Evolutionary conservation across 2,797 vertebrate species (phyloP), one percentile per base, ranked within the genome.

Genomic region (Tragopan temminckii): DNA sequence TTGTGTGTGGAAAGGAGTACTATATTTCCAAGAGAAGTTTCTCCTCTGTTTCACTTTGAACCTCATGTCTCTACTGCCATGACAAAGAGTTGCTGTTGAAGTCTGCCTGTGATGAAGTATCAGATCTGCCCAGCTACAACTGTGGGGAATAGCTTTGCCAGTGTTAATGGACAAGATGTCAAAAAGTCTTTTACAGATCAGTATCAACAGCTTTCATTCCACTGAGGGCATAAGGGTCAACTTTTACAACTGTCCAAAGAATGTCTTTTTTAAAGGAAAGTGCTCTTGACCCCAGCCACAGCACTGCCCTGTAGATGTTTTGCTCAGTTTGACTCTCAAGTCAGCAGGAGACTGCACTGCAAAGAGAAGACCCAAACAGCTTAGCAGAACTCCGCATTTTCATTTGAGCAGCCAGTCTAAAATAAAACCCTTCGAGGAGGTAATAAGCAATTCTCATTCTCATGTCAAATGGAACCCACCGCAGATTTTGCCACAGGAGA

Each of bases 131-230:
- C 45, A 29, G 38, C 14, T 69, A 45, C 29, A 74, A 20, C 75
- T 58, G 12, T 3, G 20, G 85, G 18, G 68, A 89, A 35, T 20
- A 78, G 7, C 40, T 67, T 85, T 53, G 48, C 18, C 42, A 35
- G 7, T 33, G 19, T 72, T 81, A 76, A 80, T 70, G 25, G 61
- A 17, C 24, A 61, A 86, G 50, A 36, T 89, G 52, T 81, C 57
- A 84, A 71, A 83, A 82, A 53, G 58, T 45, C 45, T 58, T 68
- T 83, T 50, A 20, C 19, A 82, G 58, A 19, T 74, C 66, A 68
- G 71, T 91, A 89, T 91, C 63, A 88, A 68, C 11, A 67, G 53
- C 46, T 88, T 80, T 86, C 75, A 71, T 43, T 69, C 31, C 43
- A 72, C 36, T n/a, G 14, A 55, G 24, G 66, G 29, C 25, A 85